Evolutionary conservation across 2,888 invertebrate species (phyloP).

Genomic region (Hecatera dysodea): DNA sequence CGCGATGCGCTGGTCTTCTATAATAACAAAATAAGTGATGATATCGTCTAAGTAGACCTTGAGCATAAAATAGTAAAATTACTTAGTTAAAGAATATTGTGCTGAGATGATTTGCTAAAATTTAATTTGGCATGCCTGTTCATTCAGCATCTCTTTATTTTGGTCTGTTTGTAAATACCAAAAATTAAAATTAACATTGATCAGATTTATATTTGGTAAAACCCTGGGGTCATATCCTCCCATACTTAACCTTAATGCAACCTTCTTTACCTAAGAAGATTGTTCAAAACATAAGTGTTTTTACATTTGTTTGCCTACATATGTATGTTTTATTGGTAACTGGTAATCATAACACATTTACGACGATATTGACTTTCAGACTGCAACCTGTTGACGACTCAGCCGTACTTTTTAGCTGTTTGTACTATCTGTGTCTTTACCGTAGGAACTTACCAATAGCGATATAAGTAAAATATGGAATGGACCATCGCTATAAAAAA

Average conservation of each 20-base stretch:
- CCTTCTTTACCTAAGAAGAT: background rate
- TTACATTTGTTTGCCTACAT: background rate
- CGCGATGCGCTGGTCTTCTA: background rate
- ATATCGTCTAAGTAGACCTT: constrained; percentile 3
- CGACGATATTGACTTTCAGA: constrained; percentile 20
- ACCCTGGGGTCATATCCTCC: background rate
- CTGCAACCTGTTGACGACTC: constrained; percentile 16
- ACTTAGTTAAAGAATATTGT: constrained; percentile 2
- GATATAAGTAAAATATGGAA: background rate
- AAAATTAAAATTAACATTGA: background rate
- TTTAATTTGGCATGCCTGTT: constrained; percentile 9
- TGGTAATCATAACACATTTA: constrained; percentile 13
- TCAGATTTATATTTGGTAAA: background rate
- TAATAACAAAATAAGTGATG: constrained; percentile 12
- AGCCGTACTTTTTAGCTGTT: constrained; percentile 19
- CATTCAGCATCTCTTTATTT: constrained; percentile 1
- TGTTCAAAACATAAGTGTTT: background rate
- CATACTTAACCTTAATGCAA: background rate
- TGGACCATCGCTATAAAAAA: background rate
- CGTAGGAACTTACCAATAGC: background rate
- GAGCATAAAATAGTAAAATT: background rate
- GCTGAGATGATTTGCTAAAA: constrained; percentile 24
- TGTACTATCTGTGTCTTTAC: constrained; percentile 10
- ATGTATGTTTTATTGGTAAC: background rate
- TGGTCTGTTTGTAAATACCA: background rate